Evolutionary conservation across 2,113 vertebrate genomes (phyloP).

Genomic region (Podiceps cristatus): DNA sequence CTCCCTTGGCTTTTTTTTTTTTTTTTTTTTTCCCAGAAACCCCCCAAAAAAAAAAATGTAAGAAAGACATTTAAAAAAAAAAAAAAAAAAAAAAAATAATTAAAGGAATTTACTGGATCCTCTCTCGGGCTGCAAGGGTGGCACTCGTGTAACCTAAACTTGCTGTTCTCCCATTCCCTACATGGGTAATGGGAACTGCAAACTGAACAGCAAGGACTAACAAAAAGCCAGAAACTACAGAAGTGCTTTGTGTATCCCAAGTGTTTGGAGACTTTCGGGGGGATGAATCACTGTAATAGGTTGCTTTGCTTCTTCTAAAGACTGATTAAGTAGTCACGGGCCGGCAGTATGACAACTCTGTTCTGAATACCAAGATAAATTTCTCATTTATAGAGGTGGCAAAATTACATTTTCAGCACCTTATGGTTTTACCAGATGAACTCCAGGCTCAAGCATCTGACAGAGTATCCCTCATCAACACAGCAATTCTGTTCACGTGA

Average conservation of each 20-base stretch:
- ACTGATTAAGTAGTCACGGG: background rate
- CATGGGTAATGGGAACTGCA: background rate
- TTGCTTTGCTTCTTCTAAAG: background rate
- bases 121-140: background rate
- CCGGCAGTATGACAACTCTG: background rate
- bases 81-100: background rate
- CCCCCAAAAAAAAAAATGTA: background rate
- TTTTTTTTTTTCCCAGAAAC: background rate
- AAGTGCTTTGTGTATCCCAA: background rate
- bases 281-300: background rate
- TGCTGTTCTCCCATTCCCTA: background rate
- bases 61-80: background rate
- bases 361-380: background rate
- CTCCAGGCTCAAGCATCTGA: background rate
- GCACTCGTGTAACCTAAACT: background rate
- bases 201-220: background rate
- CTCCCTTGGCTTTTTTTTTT: background rate
- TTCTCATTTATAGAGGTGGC: background rate
- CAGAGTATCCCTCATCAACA: background rate
- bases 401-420: background rate
- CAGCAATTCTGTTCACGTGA: background rate
- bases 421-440: background rate
- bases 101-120: background rate
- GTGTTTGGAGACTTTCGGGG: background rate
- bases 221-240: background rate